phyloP scores from a whole-genome alignment of 2,797 vertebrate species.

The Glossophaga mutica region DNA sequence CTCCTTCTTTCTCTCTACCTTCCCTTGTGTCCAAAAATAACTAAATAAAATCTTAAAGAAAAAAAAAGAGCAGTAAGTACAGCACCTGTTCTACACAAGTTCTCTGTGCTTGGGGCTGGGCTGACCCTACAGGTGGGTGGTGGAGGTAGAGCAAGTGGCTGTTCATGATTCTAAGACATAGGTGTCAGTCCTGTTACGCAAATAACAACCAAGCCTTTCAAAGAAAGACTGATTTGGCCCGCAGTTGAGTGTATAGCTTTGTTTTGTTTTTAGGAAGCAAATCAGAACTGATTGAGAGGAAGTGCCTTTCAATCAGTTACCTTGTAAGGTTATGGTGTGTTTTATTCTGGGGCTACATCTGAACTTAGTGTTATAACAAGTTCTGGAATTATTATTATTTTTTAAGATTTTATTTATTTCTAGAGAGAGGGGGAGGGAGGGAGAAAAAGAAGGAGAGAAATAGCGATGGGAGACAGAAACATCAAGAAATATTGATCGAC shows the following conservation, averaged over 20 bases:
- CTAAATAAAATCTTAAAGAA: no score
- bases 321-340: background rate
- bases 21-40: no score
- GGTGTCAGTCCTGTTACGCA: background rate
- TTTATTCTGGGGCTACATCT: background rate
- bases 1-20: no score
- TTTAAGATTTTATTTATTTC: background rate
- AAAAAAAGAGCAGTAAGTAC: background rate
- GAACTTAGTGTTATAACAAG: background rate
- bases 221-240: background rate
- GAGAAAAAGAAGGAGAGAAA: no score
- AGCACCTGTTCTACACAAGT: background rate
- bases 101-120: background rate
- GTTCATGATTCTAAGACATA: background rate
- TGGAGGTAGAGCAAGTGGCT: background rate
- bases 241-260: background rate
- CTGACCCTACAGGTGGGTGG: background rate
- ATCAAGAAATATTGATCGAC: no score
- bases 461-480: no score
- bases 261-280: background rate
- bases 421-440: no score
- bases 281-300: background rate
- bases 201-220: background rate
- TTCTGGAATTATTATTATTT: background rate
- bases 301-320: background rate